A percentile compares a stretch with the other conserved stretches of the same genome.
phyloP scores from a whole-genome alignment of 2,113 vertebrate species.

The Lycocorax pyrrhopterus region DNA sequence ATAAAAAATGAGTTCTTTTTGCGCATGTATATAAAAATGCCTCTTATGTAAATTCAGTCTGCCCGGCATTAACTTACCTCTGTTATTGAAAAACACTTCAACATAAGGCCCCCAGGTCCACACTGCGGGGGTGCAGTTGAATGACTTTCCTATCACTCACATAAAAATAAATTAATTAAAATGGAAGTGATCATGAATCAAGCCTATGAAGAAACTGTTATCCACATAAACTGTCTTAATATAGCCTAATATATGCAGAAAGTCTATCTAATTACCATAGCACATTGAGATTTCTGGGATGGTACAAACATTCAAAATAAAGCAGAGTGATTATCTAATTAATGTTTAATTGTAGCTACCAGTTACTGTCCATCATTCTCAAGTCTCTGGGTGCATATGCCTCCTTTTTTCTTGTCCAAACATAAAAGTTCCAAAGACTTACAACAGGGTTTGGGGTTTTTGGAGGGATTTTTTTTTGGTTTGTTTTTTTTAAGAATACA shows the following conservation, averaged over 20 bases:
- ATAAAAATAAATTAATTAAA: conserved; percentile 32
- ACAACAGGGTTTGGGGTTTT: background rate
- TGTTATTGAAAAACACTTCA: background rate
- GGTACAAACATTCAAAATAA: conserved; percentile 10
- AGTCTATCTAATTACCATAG: conserved; percentile 8
- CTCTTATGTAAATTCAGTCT: conserved; percentile 35
- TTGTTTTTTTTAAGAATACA: background rate
- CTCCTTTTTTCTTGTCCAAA: background rate
- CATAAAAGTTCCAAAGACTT: background rate
- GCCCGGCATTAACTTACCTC: background rate
- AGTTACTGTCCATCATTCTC: background rate
- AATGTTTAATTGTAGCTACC: background rate
- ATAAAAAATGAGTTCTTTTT: background rate
- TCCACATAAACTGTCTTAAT: background rate
- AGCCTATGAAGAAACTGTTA: background rate
- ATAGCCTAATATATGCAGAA: background rate
- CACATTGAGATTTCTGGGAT: conserved; percentile 4
- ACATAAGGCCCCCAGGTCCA: background rate
- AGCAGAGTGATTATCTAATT: background rate
- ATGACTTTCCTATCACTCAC: background rate
- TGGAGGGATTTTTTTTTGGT: too few relatives aligned
- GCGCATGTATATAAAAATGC: background rate
- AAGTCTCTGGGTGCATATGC: background rate
- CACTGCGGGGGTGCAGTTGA: background rate
- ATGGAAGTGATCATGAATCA: background rate